Evolutionary conservation across 2,888 invertebrate species (phyloP).

Genomic region (Automeris io): DNA sequence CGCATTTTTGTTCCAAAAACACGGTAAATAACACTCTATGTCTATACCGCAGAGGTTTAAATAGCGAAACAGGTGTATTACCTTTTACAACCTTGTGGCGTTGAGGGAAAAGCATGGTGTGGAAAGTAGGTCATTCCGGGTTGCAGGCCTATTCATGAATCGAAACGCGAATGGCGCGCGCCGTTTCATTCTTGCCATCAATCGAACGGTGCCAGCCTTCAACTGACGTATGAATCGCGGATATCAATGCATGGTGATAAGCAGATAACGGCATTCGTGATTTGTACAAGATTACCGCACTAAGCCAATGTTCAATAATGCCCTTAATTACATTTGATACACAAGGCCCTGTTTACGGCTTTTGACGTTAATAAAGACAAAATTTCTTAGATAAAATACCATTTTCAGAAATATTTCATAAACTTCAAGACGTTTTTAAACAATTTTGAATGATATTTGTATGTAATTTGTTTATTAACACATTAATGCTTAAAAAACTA

Average conservation of each 20-base stretch:
- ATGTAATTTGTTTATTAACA: too few relatives aligned
- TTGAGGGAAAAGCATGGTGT: slow-evolving; percentile 42
- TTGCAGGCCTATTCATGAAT: slow-evolving; percentile 80
- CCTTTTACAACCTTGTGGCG: slow-evolving; percentile 30
- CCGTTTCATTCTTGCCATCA: slow-evolving; percentile 64
- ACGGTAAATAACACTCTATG: slow-evolving; percentile 18
- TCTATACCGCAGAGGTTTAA: slow-evolving; percentile 15
- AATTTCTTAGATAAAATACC: neutral
- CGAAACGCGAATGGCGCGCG: slow-evolving; percentile 58
- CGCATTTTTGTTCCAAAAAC: slow-evolving; percentile 36
- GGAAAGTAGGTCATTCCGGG: slow-evolving; percentile 82
- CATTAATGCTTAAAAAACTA: too few relatives aligned
- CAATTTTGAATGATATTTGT: too few relatives aligned
- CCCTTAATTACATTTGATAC: neutral
- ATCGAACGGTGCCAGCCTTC: slow-evolving; percentile 42
- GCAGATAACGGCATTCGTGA: slow-evolving; percentile 8
- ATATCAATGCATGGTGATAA: slow-evolving; percentile 4
- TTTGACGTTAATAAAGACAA: neutral
- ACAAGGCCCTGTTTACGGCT: neutral
- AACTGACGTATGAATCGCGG: slow-evolving; percentile 30
- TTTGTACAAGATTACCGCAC: neutral
- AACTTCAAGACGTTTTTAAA: too few relatives aligned
- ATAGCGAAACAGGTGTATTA: slow-evolving; percentile 14
- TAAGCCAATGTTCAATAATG: neutral
- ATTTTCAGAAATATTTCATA: too few relatives aligned